A percentile compares a stretch with the other conserved stretches of the same genome.
Evolutionary conservation across 2,888 invertebrate genomes (phyloP).

Genomic region (Cryptops parisi): DNA sequence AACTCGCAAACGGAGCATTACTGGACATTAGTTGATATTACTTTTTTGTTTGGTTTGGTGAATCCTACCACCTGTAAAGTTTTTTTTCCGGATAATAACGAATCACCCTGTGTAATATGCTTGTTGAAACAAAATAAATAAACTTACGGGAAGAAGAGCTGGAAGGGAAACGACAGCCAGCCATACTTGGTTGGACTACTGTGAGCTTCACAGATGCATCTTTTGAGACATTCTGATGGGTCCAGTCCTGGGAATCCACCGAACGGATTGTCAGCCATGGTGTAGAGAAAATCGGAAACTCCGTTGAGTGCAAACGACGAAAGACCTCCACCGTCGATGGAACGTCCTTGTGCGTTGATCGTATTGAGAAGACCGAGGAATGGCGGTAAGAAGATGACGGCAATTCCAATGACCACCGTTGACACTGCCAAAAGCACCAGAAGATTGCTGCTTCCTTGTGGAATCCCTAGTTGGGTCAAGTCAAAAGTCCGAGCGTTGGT

Average conservation of each 20-base stretch:
- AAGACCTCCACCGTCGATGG: slow-evolving; percentile 5
- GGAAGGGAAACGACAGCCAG: slow-evolving; percentile 25
- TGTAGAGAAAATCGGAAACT: slow-evolving; percentile 16
- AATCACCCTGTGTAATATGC: too few species aligned
- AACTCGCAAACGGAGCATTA: too few species aligned
- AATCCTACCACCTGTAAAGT: too few species aligned
- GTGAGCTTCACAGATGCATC: slow-evolving; percentile 28
- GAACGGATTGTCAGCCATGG: slow-evolving; percentile 18
- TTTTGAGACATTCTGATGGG: slow-evolving; percentile 25
- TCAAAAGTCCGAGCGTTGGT: slow-evolving; percentile 19
- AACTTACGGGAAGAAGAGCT: slow-evolving; percentile 26
- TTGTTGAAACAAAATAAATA: not conserved
- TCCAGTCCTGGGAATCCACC: slow-evolving; percentile 24
- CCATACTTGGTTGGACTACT: slow-evolving; percentile 27
- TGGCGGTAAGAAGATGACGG: slow-evolving; percentile 18
- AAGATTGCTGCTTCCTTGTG: slow-evolving; percentile 16
- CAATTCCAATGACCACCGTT: slow-evolving; percentile 18
- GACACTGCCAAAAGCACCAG: slow-evolving; percentile 17
- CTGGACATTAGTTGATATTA: not conserved
- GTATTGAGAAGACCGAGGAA: slow-evolving; percentile 16
- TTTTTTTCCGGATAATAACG: too few species aligned
- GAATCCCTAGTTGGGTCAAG: slow-evolving; percentile 13
- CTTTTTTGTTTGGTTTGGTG: not conserved
- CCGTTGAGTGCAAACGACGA: slow-evolving; percentile 13
- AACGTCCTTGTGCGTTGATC: slow-evolving; percentile 10